These are phyloP conservation scores for Perca schrenkii DNA, from an alignment of 2,113 vertebrate genomes.

Conservation along the genomic window DNA sequence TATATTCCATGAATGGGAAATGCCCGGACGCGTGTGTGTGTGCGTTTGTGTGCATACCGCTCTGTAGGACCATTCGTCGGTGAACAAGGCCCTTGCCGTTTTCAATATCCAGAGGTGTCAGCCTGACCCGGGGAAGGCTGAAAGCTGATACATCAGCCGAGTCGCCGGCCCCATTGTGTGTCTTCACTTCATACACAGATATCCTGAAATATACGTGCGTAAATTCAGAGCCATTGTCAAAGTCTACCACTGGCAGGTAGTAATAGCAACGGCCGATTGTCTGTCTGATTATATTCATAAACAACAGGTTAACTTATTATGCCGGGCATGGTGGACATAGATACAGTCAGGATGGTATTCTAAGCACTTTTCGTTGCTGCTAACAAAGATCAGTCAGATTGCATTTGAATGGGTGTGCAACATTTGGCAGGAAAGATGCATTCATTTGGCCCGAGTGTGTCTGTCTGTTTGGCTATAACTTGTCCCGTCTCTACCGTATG, in stretches of 20 bases:
- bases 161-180: constrained; percentile 66
- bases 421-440: constrained; percentile 42
- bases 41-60: constrained; percentile 54
- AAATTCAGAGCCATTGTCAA: constrained; percentile 67
- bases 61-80: constrained; percentile 63
- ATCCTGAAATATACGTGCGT: constrained; percentile 59
- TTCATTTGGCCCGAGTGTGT: constrained; percentile 31
- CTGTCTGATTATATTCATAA: constrained; percentile 68
- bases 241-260: constrained; percentile 55
- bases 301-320: constrained; percentile 69
- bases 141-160: constrained; percentile 73
- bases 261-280: constrained; percentile 40
- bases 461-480: constrained; percentile 11
- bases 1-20: constrained; percentile 79
- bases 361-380: constrained; percentile 46
- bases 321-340: constrained; percentile 31
- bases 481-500: constrained; percentile 25
- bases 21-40: constrained; percentile 36
- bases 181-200: constrained; percentile 71
- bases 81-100: constrained; percentile 73
- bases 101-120: constrained; percentile 84
- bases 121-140: constrained; percentile 61
- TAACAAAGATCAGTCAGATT: constrained; percentile 46
- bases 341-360: constrained; percentile 31
- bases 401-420: constrained; percentile 52